Evolutionary conservation across 2,797 vertebrate species (phyloP).

Genomic region (Tenualosa ilisha): DNA sequence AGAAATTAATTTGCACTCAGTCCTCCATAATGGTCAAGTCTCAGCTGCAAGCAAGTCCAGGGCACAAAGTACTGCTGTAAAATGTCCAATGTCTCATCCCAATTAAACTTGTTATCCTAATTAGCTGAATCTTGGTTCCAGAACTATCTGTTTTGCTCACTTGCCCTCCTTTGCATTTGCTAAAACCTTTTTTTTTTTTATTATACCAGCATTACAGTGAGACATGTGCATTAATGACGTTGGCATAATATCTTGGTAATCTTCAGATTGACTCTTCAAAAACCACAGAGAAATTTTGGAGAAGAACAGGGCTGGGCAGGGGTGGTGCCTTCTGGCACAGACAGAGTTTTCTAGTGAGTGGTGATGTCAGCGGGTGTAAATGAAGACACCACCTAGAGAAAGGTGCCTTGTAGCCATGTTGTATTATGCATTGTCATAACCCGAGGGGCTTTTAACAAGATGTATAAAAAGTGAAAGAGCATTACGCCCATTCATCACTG

Average conservation of each 20-base stretch:
- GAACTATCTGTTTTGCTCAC: no score
- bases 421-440: constrained; percentile 68
- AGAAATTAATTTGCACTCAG: no score
- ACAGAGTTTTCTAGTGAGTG: not conserved
- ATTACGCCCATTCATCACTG: constrained; percentile 78
- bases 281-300: not conserved
- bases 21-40: no score
- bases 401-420: constrained; percentile 53
- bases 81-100: no score
- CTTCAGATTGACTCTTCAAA: not conserved
- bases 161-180: not conserved
- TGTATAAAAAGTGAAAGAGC: constrained; percentile 74
- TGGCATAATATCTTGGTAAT: not conserved
- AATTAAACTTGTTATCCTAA: no score
- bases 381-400: constrained; percentile 45
- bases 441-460: constrained; percentile 70
- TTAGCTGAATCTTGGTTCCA: no score
- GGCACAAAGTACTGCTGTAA: no score
- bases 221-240: not conserved
- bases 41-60: no score
- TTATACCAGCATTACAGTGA: not conserved
- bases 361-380: not conserved
- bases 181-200: no score
- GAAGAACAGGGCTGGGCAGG: not conserved
- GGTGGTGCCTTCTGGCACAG: not conserved